These are phyloP conservation scores for Heliothis virescens DNA, from an alignment of 1,140 invertebrate species.

Conservation along the genomic window DNA sequence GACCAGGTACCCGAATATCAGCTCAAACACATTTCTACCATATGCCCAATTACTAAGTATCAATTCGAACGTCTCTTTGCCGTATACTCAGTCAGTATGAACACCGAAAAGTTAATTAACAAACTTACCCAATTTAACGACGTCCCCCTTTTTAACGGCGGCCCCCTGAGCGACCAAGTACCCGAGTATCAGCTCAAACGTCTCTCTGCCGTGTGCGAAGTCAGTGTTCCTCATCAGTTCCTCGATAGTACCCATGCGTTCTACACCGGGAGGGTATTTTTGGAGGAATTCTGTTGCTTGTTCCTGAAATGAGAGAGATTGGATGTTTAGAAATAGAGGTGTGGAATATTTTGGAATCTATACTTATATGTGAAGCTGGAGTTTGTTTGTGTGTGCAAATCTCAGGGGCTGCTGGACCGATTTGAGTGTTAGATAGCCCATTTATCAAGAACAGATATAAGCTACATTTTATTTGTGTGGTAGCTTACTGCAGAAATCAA, in stretches of 20 bases:
- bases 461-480: too few species aligned
- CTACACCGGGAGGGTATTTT: constrained; percentile 64
- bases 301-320: constrained; percentile 58
- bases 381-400: too few species aligned
- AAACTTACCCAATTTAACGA: constrained; percentile 74
- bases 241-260: constrained; percentile 75
- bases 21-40: constrained; percentile 52
- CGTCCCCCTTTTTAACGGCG: constrained; percentile 73
- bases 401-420: too few species aligned
- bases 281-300: constrained; percentile 72
- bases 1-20: constrained; percentile 75
- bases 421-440: too few species aligned
- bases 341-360: too few species aligned
- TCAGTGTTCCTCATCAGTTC: constrained; percentile 66
- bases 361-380: too few species aligned
- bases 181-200: constrained; percentile 72
- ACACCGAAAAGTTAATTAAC: too few species aligned
- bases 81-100: constrained; percentile 52
- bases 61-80: constrained; percentile 69
- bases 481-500: too few species aligned
- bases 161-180: constrained; percentile 71
- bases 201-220: constrained; percentile 62
- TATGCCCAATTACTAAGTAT: too few species aligned
- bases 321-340: too few species aligned
- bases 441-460: too few species aligned